Evolutionary conservation across 2,797 vertebrate species (phyloP).

Genomic region (Vespertilio murinus): DNA sequence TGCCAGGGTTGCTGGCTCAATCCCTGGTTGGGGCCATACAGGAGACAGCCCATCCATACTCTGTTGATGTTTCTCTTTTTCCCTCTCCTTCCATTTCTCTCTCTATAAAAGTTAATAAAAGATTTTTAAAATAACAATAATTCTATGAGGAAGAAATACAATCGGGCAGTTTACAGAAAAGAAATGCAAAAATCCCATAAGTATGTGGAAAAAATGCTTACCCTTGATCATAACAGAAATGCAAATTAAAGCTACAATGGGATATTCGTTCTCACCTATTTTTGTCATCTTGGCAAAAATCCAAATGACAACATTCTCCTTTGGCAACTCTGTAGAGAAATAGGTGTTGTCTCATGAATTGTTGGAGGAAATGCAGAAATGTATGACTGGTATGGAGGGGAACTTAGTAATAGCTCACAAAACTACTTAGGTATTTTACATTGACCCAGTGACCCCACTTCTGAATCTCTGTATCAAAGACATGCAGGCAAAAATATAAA

Average conservation of each 20-base stretch:
- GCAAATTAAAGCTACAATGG: background rate
- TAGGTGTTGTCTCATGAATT: background rate
- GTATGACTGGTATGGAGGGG: background rate
- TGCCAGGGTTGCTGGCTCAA: background rate
- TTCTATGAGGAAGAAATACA: background rate
- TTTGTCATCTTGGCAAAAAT: background rate
- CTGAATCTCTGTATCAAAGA: background rate
- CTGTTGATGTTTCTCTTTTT: background rate
- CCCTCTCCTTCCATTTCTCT: background rate
- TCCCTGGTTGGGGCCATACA: background rate
- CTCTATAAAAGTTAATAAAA: background rate
- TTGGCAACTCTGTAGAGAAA: background rate
- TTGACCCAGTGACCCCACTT: background rate
- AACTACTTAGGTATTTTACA: background rate
- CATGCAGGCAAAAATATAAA: background rate
- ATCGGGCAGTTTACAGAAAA: background rate
- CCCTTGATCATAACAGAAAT: slow-evolving; percentile 1
- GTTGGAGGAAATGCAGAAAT: background rate
- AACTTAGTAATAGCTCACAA: background rate
- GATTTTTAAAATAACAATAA: background rate
- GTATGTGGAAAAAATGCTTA: slow-evolving; percentile 16
- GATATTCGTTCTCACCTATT: background rate
- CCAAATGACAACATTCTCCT: background rate
- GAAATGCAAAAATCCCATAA: background rate
- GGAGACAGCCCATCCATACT: background rate